Evolutionary conservation across 1,140 invertebrate species (phyloP).

Genomic region (Hylaeus volcanicus): DNA sequence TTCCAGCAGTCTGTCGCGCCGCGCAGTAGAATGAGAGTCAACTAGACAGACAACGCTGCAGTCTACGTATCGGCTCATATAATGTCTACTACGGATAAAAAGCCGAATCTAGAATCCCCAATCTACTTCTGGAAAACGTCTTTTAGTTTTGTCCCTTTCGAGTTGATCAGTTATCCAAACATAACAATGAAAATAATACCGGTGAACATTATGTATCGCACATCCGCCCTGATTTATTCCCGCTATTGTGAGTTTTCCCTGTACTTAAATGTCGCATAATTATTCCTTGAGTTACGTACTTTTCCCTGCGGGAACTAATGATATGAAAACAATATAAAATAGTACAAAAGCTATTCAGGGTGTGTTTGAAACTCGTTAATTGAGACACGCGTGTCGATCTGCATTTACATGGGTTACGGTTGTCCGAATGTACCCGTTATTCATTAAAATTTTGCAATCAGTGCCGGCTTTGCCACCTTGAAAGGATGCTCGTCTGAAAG

Average conservation of each 20-base stretch:
- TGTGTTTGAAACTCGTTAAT: conserved; percentile 7
- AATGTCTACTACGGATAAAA: no score
- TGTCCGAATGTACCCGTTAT: neutral
- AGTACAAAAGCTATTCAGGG: neutral
- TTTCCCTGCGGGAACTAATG: neutral
- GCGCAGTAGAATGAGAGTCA: neutral
- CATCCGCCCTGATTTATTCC: no score
- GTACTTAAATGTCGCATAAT: neutral
- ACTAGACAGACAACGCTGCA: neutral
- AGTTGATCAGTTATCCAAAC: no score
- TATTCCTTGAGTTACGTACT: neutral
- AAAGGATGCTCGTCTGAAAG: neutral
- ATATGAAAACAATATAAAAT: neutral
- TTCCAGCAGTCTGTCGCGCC: neutral
- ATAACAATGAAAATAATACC: no score
- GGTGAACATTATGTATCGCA: no score
- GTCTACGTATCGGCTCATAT: no score
- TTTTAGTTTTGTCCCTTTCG: no score
- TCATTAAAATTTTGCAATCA: conserved; percentile 3
- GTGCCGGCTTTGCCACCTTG: neutral
- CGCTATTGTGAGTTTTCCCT: no score
- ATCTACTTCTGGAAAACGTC: no score
- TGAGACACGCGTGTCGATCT: neutral
- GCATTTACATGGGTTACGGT: neutral
- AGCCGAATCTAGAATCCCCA: no score